A percentile compares a stretch with the other conserved stretches of the same genome.
phyloP scores from a whole-genome alignment of 2,797 vertebrate species.

The Mastacembelus armatus region DNA sequence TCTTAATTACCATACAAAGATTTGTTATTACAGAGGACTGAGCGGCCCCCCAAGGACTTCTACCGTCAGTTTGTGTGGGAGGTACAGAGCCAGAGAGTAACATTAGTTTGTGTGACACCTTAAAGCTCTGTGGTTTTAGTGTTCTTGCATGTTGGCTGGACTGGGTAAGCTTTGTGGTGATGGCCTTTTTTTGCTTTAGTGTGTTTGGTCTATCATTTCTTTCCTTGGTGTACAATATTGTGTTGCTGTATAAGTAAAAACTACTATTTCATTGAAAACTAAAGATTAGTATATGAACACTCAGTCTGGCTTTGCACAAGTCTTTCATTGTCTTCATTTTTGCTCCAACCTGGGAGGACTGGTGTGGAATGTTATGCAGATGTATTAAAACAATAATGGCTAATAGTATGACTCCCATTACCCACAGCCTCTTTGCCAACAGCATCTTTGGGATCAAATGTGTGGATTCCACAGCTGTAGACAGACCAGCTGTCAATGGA shows the following conservation, averaged over 20 bases:
- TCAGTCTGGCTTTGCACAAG: slow-evolving; percentile 49
- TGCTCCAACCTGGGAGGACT: not conserved
- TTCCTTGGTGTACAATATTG: slow-evolving; percentile 35
- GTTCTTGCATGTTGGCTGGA: slow-evolving; percentile 70
- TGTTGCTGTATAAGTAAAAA: slow-evolving; percentile 21
- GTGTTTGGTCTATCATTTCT: slow-evolving; percentile 49
- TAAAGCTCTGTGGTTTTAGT: slow-evolving; percentile 53
- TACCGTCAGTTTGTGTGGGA: slow-evolving; percentile 51
- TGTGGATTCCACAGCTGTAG: not conserved
- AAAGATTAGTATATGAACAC: slow-evolving; percentile 19
- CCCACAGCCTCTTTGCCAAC: slow-evolving; percentile 51
- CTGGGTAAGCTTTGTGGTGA: slow-evolving; percentile 51
- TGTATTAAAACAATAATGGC: slow-evolving; percentile 41
- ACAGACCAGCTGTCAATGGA: not conserved
- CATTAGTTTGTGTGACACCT: slow-evolving; percentile 38
- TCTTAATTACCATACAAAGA: slow-evolving; percentile 29
- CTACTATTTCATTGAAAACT: slow-evolving; percentile 31
- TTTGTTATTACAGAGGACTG: slow-evolving; percentile 68
- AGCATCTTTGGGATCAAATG: slow-evolving; percentile 44
- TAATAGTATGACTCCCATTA: slow-evolving; percentile 1
- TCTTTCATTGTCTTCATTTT: slow-evolving; percentile 2
- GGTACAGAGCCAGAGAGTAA: slow-evolving; percentile 35
- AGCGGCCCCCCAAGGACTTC: slow-evolving; percentile 66
- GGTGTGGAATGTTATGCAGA: slow-evolving; percentile 6
- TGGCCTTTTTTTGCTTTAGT: slow-evolving; percentile 49